Evolutionary conservation across 2,113 vertebrate genomes (phyloP).

Genomic region (Charadrius vociferus): DNA sequence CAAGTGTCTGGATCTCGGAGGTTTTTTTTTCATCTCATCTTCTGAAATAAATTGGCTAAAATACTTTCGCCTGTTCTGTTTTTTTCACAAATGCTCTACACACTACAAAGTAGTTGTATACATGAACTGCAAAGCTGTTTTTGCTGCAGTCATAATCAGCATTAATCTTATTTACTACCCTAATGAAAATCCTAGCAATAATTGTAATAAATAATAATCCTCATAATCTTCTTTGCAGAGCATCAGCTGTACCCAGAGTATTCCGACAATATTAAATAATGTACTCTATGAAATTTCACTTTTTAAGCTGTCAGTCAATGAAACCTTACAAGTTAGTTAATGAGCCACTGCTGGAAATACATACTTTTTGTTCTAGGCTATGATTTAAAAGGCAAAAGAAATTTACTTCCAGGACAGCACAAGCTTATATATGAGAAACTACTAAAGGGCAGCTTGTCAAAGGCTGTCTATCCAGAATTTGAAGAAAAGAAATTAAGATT

Average conservation of each 20-base stretch:
- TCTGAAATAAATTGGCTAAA: background rate
- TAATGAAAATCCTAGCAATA: background rate
- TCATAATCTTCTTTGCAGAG: background rate
- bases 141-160: background rate
- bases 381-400: background rate
- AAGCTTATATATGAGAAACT: background rate
- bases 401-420: background rate
- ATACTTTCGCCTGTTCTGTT: background rate
- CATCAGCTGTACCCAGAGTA: background rate
- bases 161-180: background rate
- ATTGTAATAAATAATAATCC: background rate
- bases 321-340: background rate
- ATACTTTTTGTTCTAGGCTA: background rate
- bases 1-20: background rate
- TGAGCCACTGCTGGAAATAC: background rate
- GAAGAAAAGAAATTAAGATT: background rate
- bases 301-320: background rate
- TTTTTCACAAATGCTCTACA: background rate
- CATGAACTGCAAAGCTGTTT: background rate
- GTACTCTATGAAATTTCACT: background rate
- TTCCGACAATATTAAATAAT: background rate
- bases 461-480: background rate
- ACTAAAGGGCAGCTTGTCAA: background rate
- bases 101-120: background rate
- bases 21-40: background rate